Base-by-base conservation (phyloP, 2,888 invertebrate species). In the Ypsolopha sequella region DNA sequence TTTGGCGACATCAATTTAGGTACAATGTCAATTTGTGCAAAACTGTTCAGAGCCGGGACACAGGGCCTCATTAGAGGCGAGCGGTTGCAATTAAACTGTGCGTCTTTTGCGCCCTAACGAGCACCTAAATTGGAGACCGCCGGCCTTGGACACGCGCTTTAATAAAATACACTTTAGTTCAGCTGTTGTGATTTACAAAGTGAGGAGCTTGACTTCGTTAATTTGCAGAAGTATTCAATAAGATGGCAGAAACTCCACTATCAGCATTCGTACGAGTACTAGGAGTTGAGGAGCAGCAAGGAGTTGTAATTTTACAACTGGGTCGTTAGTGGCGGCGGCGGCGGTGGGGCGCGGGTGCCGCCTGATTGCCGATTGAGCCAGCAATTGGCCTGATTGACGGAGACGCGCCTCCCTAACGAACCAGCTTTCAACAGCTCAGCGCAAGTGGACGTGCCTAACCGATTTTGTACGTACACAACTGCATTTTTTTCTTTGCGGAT, bases 331-430 rank as follows among this genome's bases (percentile, higher is more conserved):
- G 70, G 70, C 56, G 56, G 54, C 58, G 63, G 65, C 70, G 24
- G 44, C 36, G 44, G 57, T 52, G 58, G 54, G 52, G 69, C 62
- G 64, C 57, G 56, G 54, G 59, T 62, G 64, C 69, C 68, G 72
- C 73, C 75, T 87, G 86, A 87, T 87, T 87, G 86, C 81, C 86
- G 85, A 86, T 87, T 86, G 86, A 86, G 79, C 54, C 80, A 80
- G 78, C 87, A 82, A 87, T 87, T 85, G 87, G 75, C 81, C 78
- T 85, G 86, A 87, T 86, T 87, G 86, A 87, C 84, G 81, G 75
- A 71, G 78, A 75, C 74, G 72, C 71, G 73, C 69, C 70, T 66
- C 68, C 67, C 73, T 79, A 87, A 87, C 86, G 87, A 87, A 80
- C 85, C 78, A 72, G 81, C 80, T 84, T 78, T 80, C 80, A 80